Percentiles rank a stretch among this genome's conserved stretches.
Evolutionary conservation across 2,797 vertebrate species (phyloP).

Genomic region (Agapornis canus): DNA sequence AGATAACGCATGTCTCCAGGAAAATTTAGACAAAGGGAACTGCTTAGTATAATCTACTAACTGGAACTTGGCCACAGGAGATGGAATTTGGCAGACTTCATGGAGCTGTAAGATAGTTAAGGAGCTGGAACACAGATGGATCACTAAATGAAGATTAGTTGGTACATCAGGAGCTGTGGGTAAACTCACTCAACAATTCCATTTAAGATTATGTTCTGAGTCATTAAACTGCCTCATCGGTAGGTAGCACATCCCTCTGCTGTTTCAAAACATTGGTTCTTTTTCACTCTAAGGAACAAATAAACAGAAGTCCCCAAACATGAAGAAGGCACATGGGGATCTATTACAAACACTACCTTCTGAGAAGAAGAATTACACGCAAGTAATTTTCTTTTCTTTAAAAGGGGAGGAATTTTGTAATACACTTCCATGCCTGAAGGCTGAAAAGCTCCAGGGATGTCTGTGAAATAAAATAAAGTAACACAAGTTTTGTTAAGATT

Average conservation of each 20-base stretch:
- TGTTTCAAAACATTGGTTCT: neutral
- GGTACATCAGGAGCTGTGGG: neutral
- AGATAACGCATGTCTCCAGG: neutral
- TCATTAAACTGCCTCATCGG: constrained; percentile 55
- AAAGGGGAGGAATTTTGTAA: constrained; percentile 45
- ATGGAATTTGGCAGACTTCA: neutral
- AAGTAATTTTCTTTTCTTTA: constrained; percentile 57
- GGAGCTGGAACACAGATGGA: neutral
- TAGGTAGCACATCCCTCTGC: neutral
- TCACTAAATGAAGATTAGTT: neutral
- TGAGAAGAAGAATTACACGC: constrained; percentile 40
- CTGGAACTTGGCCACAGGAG: neutral
- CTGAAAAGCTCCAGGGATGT: constrained; percentile 46
- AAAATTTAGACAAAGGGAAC: neutral
- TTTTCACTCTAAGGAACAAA: constrained; percentile 12
- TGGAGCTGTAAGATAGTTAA: neutral
- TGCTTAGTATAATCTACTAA: neutral
- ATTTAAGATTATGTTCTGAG: constrained; percentile 1
- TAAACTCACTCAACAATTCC: neutral
- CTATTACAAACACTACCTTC: constrained; percentile 24
- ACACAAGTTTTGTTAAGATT: constrained; percentile 25
- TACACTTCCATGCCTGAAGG: constrained; percentile 41
- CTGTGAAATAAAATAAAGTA: constrained; percentile 55
- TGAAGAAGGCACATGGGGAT: neutral
- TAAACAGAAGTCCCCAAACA: constrained; percentile 1